Conservation (phyloP, 2,888 invertebrate species). For the Vesta saturnalis region DNA sequence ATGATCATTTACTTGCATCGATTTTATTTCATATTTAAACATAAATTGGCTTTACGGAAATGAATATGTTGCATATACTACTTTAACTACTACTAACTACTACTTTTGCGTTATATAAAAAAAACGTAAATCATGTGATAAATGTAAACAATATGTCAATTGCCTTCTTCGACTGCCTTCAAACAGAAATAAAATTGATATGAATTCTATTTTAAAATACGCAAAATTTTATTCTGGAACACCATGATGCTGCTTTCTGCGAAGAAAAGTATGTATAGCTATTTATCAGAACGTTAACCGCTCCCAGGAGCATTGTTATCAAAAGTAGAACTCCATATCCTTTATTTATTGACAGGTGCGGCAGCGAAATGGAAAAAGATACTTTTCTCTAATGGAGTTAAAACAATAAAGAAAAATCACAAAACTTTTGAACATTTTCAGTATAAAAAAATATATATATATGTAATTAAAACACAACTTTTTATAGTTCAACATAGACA, state of each 20-base stretch:
- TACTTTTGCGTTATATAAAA: no score
- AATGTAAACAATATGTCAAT: no score
- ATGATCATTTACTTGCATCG: no score
- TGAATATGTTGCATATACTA: no score
- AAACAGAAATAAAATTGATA: background rate
- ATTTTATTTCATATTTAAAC: no score
- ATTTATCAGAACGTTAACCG: constrained; percentile 34
- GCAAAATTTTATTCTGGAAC: constrained; percentile 7
- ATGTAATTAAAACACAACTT: background rate
- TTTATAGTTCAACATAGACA: background rate
- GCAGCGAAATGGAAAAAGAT: constrained; percentile 22
- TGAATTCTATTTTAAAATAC: constrained; percentile 6
- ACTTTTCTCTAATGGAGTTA: constrained; percentile 16
- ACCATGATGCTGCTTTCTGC: constrained; percentile 17
- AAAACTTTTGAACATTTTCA: background rate
- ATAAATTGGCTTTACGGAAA: no score
- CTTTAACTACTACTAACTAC: no score
- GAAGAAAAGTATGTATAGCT: constrained; percentile 20
- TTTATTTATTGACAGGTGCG: constrained; percentile 37
- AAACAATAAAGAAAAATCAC: constrained; percentile 15
- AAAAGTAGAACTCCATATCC: constrained; percentile 32
- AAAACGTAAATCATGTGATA: no score
- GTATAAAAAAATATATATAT: background rate
- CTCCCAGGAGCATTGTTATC: constrained; percentile 35
- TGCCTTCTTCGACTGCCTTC: no score